Conservation (phyloP, 2,797 vertebrate species). For the Hyperoplus immaculatus region DNA sequence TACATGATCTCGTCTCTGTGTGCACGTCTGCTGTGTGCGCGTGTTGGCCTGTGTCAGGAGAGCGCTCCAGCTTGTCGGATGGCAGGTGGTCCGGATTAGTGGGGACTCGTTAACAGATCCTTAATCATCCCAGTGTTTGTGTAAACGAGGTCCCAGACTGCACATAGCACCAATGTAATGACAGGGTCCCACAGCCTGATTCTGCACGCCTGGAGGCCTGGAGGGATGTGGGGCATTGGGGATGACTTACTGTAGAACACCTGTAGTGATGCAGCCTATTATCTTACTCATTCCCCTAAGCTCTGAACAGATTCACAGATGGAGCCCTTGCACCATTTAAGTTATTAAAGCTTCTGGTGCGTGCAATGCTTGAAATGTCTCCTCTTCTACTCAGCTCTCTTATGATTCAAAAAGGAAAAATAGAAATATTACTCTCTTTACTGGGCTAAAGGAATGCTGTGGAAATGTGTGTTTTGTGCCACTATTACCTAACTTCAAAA, state of each 20-base stretch:
- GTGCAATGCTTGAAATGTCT: constrained; percentile 28
- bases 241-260: constrained; percentile 69
- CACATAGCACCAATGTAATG: constrained; percentile 72
- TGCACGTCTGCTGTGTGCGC: constrained; percentile 5
- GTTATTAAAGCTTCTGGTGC: constrained; percentile 49
- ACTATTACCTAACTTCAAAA: constrained; percentile 3
- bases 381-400: not conserved
- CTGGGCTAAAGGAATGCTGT: constrained; percentile 22
- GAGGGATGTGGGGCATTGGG: constrained; percentile 57
- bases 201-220: constrained; percentile 55
- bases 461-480: constrained; percentile 12
- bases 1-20: constrained; percentile 19
- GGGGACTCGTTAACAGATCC: constrained; percentile 79
- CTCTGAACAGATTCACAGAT: constrained; percentile 64
- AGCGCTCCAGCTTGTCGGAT: constrained; percentile 42
- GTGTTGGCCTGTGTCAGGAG: constrained; percentile 27
- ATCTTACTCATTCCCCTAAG: constrained; percentile 55
- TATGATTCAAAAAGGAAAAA: constrained; percentile 20
- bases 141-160: constrained; percentile 72
- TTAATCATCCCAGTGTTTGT: constrained; percentile 83
- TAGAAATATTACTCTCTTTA: constrained; percentile 4
- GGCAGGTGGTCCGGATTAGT: constrained; percentile 81
- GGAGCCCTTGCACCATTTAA: constrained; percentile 41
- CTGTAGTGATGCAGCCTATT: constrained; percentile 67
- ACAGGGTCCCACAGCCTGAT: constrained; percentile 61